Evolutionary conservation across 2,797 vertebrate genomes (phyloP), one percentile per base, ranked within the genome.

Genomic region (Bucorvus abyssinicus): DNA sequence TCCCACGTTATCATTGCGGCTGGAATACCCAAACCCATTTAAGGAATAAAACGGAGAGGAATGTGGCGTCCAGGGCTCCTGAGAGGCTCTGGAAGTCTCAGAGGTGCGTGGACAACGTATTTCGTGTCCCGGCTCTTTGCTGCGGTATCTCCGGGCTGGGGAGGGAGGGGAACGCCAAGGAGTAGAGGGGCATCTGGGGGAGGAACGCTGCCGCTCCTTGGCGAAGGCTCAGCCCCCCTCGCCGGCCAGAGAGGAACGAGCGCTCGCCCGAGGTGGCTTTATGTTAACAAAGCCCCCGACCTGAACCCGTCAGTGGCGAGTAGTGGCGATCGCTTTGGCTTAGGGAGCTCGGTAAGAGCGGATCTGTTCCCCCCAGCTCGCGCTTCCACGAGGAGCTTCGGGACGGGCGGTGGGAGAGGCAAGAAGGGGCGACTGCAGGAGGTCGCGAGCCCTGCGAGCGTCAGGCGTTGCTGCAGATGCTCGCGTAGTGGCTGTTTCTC

Each of bases 11-110:
- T 96, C 78, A n/a, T 80, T 80, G 57, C 21, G 47, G 44, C 65
- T 71, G 75, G 44, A 61, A 60, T 83, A 73, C 44, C 81, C 45
- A 87, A 59, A 90, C 77, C 96, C 95, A 80, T 94, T 87, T 93
- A 97, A 95, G 96, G 95, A 94, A 94, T 94, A 36, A 90, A 92
- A 50, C 14, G 40, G 68, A 85, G 45, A 82, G 78, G 88, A 94
- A 95, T 95, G 93, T 93, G 88, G 74, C 4, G 0, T 90, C 45
- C 44, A 21, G 84, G 57, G 49, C 61, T 89, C 90, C 64, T 78
- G 17, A 79, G 90, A 65, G 86, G 55, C 49, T 84, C 67, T 80
- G 77, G 77, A 74, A 94, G 78, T 94, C 81, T 80, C 90, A 50
- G 88, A 83, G 71, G 84, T 90, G 50, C n/a, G 0, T 7, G 60